Conservation (phyloP, 1,140 invertebrate genomes). For the Diorhabda carinulata region DNA sequence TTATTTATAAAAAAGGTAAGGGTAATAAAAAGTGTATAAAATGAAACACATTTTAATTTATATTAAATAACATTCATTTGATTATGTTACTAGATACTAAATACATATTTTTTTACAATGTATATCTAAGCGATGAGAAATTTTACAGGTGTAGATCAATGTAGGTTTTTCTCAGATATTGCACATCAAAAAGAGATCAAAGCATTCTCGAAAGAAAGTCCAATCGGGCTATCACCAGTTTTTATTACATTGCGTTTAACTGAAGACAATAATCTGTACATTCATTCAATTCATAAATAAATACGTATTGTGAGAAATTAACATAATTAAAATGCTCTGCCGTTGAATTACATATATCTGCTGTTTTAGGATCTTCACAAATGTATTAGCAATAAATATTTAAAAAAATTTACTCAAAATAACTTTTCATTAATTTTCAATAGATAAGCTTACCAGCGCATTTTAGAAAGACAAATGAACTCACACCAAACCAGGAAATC, state of each 20-base stretch:
- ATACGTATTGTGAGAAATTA: too few species aligned
- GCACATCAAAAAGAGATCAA: constrained; percentile 2
- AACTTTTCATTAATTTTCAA: too few species aligned
- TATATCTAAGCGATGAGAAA: constrained; percentile 2
- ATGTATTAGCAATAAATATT: too few species aligned
- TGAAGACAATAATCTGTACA: neutral
- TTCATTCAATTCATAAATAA: neutral
- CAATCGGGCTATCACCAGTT: neutral
- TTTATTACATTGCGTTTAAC: neutral
- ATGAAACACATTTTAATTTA: neutral
- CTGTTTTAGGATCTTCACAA: too few species aligned
- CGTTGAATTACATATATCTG: too few species aligned
- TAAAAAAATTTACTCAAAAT: too few species aligned
- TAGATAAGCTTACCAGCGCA: too few species aligned
- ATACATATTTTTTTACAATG: neutral
- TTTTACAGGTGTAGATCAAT: neutral
- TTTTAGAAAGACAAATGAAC: too few species aligned
- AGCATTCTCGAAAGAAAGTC: neutral
- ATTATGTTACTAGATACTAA: neutral
- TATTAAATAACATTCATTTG: constrained; percentile 3
- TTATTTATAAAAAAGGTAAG: too few species aligned
- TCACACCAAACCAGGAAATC: too few species aligned
- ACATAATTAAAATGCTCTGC: too few species aligned
- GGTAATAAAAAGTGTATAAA: neutral
- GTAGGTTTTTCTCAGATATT: neutral